Evolutionary conservation across 2,888 invertebrate species (phyloP), one percentile per base, ranked within the genome.

Genomic region (Pollenia angustigena): DNA sequence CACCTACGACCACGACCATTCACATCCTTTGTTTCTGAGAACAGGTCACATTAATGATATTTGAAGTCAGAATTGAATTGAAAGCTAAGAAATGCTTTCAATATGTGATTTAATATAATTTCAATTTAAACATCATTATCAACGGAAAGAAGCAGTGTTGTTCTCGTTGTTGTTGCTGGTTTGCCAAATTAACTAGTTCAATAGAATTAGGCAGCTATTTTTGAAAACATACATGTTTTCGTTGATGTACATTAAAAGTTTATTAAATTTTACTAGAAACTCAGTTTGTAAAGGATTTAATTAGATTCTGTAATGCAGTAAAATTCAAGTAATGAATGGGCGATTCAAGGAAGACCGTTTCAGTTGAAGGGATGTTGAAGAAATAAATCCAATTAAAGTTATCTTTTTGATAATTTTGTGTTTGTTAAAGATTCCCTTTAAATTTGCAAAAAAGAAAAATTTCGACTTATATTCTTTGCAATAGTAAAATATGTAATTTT

Each of bases 61-160:
- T 79, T 72, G 52, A 79, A 72, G 52, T 66, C 32, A 79, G 52
- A 79, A 71, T 48, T 14, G 12, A 64, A 78, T 83, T 78, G 71
- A 72, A 66, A 72, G 74, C 64, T 72, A 66, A 60, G 58, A 84
- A 72, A 84, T 79, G 83, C 78, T 84, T 84, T 79, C 74, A 84
- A 58, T 66, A 66, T 79, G 66, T 66, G 66, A 72, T 79, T 58
- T 79, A 79, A 79, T 78, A 78, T 11, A 79, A 78, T 66, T 84
- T 84, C 52, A 66, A 32, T 74, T 72, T 44, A 52, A 83, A 64
- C 56, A 56, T 64, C 46, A 69, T 62, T 75, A 69, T 76, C 9
- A 42, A 1, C 10, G 32, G 50, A 23, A n/a, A 40, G 1, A 2
- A 1, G 11, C 18, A 16, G 10, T 46, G 8, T 46, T 71, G 12